Base-by-base conservation (phyloP, 2,888 invertebrate genomes). In the Tortrix viridana region DNA sequence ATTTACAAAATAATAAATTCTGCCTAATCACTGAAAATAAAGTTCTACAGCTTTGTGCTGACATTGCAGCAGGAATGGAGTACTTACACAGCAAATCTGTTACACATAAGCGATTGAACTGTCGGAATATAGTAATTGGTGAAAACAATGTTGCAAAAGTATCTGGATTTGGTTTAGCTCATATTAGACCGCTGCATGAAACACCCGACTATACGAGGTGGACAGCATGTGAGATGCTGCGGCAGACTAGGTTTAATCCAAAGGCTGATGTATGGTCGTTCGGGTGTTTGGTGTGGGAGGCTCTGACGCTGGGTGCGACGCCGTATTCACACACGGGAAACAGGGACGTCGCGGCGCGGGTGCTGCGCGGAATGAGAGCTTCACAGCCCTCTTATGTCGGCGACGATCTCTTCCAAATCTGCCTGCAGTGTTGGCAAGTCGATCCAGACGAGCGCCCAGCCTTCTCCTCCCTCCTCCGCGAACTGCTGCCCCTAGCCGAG, bases 261-360 rank as follows among this genome's bases (percentile, higher is more conserved):
- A 95, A 96, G 74, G 95, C 96, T 59, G 96, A 97, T 75, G 93
- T 96, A 5, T 97, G 97, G 97, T 95, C 97, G 0, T 97, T 95
- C 81, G 97, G 96, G 0, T 95, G 96, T 65, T 81, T 97, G 12
- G 87, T 97, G 66, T 97, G 97, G 97, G 97, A 97, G 84, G 94
- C 96, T 65, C 93, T 96, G 70, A 94, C 96, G 4, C 87, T 97
- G 76, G 97, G 95, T 41, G 97, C 94, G 1, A 97, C 97, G 0
- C 96, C 96, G 0, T 97, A 96, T 78, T 93, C 94, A 1, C 94
- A 94, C 72, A 92, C 96, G n/a, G 85, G 89, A 4, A 94, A 93
- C 64, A 94, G 94, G 72, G 96, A 96, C 73, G 92, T 97, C 0
- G 85, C 94, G 0, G 94, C 94, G 9, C 93, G 96, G 57, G 92